A percentile compares a stretch with the other conserved stretches of the same genome.
phyloP scores from a whole-genome alignment of 92 coral and sea anemone species.

The Pocillopora meandrina region DNA sequence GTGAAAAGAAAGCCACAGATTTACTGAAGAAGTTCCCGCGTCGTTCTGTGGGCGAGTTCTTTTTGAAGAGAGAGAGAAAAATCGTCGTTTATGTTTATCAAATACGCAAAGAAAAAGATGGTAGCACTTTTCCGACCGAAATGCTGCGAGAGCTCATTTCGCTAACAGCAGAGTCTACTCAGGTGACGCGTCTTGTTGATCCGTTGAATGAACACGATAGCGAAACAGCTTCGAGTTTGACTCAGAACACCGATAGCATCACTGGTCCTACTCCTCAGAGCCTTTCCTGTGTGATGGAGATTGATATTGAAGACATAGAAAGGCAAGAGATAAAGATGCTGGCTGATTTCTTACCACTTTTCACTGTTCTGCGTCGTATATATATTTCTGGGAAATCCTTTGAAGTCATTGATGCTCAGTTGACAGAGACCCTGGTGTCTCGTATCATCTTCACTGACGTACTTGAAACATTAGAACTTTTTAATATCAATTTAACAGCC shows the following conservation, averaged over 20 bases:
- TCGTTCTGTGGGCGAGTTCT: not conserved
- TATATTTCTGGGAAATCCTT: rapidly evolving
- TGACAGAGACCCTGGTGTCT: not conserved
- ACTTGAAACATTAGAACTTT: not conserved
- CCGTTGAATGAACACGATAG: not conserved
- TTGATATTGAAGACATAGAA: rapidly evolving
- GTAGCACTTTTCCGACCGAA: not conserved
- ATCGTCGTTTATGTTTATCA: not conserved
- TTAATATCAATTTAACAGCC: not conserved
- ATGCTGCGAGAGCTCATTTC: not conserved
- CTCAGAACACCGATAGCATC: not conserved
- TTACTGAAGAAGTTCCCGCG: not conserved
- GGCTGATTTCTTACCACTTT: not conserved
- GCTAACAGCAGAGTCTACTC: not conserved
- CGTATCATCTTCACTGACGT: not conserved
- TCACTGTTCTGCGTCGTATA: not conserved
- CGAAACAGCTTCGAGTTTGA: slow-evolving; percentile 3
- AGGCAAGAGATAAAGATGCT: not conserved
- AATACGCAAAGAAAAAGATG: rapidly evolving
- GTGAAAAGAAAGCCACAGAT: slow-evolving; percentile 20
- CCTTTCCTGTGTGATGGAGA: not conserved
- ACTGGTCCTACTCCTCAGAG: not conserved
- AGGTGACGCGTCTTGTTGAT: not conserved
- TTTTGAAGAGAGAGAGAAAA: not conserved
- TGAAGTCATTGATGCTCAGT: not conserved